Base-by-base conservation (phyloP, 2,888 invertebrate species). In the Eilema sororculum region DNA sequence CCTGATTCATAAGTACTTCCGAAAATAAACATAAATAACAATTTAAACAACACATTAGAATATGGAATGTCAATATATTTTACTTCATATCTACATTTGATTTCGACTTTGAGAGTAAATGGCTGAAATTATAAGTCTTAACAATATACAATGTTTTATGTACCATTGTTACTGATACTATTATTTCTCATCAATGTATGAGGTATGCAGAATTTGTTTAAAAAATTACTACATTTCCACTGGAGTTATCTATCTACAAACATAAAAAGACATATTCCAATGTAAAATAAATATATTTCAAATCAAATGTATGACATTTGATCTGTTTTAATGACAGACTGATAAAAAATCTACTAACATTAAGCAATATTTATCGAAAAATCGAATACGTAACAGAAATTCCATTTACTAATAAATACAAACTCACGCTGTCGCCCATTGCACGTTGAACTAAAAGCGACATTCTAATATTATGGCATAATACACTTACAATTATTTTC, bases 61-160 rank as follows among this genome's bases (percentile, higher is more conserved):
- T 95, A 92, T 95, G 95, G 95, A 95, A 95, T 95, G 95, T 95
- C 93, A 94, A 93, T 95, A 95, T 95, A 95, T 95, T 95, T 94
- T 93, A 94, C 89, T 93, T 94, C 89, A 90, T 84, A 94, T 93
- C 95, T 95, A 95, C 94, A 95, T 89, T 92, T 89, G 90, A 92
- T 93, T 93, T 92, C 83, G 88, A 90, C 87, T 90, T 87, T 89
- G 79, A 87, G 89, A 91, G 88, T 91, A 91, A 90, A 91, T 89
- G 90, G 90, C 91, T 90, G 92, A 90, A 94, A 91, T 90, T 87
- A 92, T 88, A 91, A 88, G 86, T 87, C 91, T 93, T 93, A 94
- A 90, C 86, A 93, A 90, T 92, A 93, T 92, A 94, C 94, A 95
- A 90, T 90, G 86, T 86, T 87, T 83, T 84, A 81, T 88, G 87